A percentile compares a stretch with the other conserved stretches of the same genome.
Evolutionary conservation across 2,888 invertebrate genomes (phyloP).

Genomic region (Plagiodera versicolora): DNA sequence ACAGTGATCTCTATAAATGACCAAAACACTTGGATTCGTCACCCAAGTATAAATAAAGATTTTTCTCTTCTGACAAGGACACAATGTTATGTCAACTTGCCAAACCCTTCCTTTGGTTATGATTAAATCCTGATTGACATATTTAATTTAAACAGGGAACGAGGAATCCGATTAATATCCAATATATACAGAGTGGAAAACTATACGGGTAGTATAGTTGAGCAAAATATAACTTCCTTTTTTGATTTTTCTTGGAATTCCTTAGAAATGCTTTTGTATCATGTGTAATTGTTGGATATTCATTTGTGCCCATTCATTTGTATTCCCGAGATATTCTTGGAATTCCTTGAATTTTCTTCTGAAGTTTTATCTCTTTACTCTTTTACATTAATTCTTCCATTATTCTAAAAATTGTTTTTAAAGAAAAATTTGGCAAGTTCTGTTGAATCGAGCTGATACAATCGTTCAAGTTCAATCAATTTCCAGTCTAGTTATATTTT

Average conservation of each 20-base stretch:
- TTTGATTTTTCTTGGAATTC: background rate
- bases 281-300: background rate
- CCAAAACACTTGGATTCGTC: conserved; percentile 32
- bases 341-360: too few relatives aligned
- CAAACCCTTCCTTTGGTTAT: conserved; percentile 22
- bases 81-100: conserved; percentile 9
- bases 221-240: too few relatives aligned
- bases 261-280: background rate
- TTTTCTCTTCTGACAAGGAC: conserved; percentile 27
- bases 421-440: too few relatives aligned
- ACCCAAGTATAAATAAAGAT: conserved; percentile 32
- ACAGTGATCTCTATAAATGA: conserved; percentile 33
- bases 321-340: too few relatives aligned
- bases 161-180: too few relatives aligned
- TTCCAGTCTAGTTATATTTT: conserved; percentile 11
- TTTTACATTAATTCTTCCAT: too few relatives aligned
- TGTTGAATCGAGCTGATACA: background rate
- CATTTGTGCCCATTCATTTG: too few relatives aligned
- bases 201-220: too few relatives aligned
- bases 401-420: too few relatives aligned
- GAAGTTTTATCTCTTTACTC: too few relatives aligned
- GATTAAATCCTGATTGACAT: background rate
- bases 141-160: too few relatives aligned
- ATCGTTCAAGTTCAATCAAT: background rate
- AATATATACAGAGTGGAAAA: too few relatives aligned